Evolutionary conservation across 2,113 vertebrate genomes (phyloP).

Genomic region (Pholis gunnellus): DNA sequence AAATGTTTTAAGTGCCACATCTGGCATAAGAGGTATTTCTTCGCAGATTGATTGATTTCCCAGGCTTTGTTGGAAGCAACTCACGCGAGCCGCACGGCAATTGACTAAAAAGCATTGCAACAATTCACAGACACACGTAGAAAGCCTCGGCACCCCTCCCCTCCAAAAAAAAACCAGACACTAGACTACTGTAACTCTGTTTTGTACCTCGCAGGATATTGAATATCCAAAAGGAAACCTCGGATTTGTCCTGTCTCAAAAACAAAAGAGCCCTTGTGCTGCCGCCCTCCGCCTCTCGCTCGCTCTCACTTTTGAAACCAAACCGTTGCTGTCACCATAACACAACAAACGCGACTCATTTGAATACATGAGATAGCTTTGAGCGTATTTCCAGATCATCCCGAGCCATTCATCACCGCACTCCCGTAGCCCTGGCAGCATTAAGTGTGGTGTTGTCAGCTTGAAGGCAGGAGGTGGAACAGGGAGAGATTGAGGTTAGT

Average conservation of each 20-base stretch:
- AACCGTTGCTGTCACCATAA: slow-evolving; percentile 44
- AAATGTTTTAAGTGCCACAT: slow-evolving; percentile 69
- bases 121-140: slow-evolving; percentile 69
- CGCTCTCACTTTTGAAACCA: slow-evolving; percentile 28
- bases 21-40: slow-evolving; percentile 71
- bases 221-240: slow-evolving; percentile 83
- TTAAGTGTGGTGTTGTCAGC: slow-evolving; percentile 67
- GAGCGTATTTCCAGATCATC: slow-evolving; percentile 45
- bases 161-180: slow-evolving; percentile 64
- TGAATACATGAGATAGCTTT: slow-evolving; percentile 22
- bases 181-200: slow-evolving; percentile 77
- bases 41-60: slow-evolving; percentile 78
- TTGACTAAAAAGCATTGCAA: slow-evolving; percentile 72
- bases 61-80: slow-evolving; percentile 72
- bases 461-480: slow-evolving; percentile 77
- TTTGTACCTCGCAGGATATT: slow-evolving; percentile 81
- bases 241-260: slow-evolving; percentile 77
- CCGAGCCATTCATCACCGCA: slow-evolving; percentile 42
- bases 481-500: slow-evolving; percentile 87
- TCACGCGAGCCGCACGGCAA: slow-evolving; percentile 67
- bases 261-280: slow-evolving; percentile 81
- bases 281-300: slow-evolving; percentile 14
- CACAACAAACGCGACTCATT: slow-evolving; percentile 50
- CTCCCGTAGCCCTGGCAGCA: slow-evolving; percentile 50
- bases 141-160: slow-evolving; percentile 29